These are phyloP conservation scores for Gandaritis pyraliata DNA, from an alignment of 2,888 invertebrate species.

Conservation along the genomic window DNA sequence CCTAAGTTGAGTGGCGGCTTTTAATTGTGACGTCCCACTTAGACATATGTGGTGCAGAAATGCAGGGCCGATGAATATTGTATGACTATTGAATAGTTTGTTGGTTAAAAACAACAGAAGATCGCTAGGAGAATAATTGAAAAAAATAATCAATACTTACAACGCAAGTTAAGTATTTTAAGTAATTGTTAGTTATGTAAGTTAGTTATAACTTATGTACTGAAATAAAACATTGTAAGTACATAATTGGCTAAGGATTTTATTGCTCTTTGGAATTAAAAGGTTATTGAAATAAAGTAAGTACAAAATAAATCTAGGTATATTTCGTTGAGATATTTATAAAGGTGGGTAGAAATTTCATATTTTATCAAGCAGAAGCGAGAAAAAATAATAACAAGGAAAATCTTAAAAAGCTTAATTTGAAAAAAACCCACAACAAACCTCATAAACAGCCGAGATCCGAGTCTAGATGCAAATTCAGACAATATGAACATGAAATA, in stretches of 20 bases:
- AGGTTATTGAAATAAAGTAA: neutral
- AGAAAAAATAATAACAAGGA: slow-evolving; percentile 26
- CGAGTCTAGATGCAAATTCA: slow-evolving; percentile 62
- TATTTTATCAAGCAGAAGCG: slow-evolving; percentile 16
- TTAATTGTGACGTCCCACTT: slow-evolving; percentile 81
- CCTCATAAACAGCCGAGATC: slow-evolving; percentile 42
- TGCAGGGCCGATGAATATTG: slow-evolving; percentile 39
- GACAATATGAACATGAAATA: slow-evolving; percentile 84
- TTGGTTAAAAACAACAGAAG: neutral
- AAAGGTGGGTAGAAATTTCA: slow-evolving; percentile 11
- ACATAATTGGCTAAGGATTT: too few species aligned
- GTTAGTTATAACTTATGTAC: too few species aligned
- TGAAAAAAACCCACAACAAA: slow-evolving; percentile 50
- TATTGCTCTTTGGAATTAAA: too few species aligned
- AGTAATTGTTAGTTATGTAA: too few species aligned
- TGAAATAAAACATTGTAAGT: too few species aligned
- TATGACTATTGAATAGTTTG: slow-evolving; percentile 29
- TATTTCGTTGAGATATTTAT: slow-evolving; percentile 3
- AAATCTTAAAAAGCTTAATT: slow-evolving; percentile 25
- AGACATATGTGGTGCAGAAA: slow-evolving; percentile 74
- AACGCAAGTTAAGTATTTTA: neutral
- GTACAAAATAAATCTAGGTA: neutral
- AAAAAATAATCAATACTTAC: neutral
- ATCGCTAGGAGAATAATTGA: neutral
- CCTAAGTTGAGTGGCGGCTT: slow-evolving; percentile 72